Evolutionary conservation across 1,140 invertebrate species (phyloP).

Genomic region (Antheraea pernyi): DNA sequence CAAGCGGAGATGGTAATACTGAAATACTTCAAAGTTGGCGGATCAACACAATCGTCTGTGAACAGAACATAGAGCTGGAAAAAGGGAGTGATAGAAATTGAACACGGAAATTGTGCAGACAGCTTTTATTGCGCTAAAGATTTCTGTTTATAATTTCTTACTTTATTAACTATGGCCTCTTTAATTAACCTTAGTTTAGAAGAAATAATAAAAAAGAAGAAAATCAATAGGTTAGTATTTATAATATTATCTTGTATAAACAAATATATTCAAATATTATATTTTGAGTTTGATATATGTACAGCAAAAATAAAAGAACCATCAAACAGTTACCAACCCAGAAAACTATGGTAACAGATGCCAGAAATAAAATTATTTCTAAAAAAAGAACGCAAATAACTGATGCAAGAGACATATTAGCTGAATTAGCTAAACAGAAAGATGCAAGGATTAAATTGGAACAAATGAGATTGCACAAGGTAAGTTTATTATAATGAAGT

Average conservation of each 20-base stretch:
- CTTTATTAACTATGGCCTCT: slow-evolving; percentile 44
- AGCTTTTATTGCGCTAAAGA: neutral
- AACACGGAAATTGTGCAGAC: neutral
- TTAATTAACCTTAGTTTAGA: slow-evolving; percentile 69
- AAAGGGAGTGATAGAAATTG: neutral
- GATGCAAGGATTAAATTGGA: slow-evolving; percentile 84
- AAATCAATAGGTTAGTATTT: slow-evolving; percentile 44
- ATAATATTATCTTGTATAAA: neutral
- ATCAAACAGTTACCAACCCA: slow-evolving; percentile 27
- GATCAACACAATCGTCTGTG: too few relatives aligned
- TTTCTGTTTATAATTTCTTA: neutral
- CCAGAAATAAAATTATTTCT: slow-evolving; percentile 84
- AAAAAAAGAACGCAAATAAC: slow-evolving; percentile 83
- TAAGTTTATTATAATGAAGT: slow-evolving; percentile 26
- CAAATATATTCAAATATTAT: neutral
- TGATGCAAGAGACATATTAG: slow-evolving; percentile 85
- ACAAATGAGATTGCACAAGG: slow-evolving; percentile 74
- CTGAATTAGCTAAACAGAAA: slow-evolving; percentile 83
- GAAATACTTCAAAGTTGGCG: too few relatives aligned
- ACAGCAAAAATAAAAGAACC: slow-evolving; percentile 26
- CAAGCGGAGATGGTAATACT: too few relatives aligned
- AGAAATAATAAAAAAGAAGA: slow-evolving; percentile 70
- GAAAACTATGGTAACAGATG: slow-evolving; percentile 74
- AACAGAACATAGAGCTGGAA: neutral
- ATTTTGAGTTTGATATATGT: neutral